phyloP scores from a whole-genome alignment of 2,797 vertebrate genomes.

The Otolemur crassicaudatus region DNA sequence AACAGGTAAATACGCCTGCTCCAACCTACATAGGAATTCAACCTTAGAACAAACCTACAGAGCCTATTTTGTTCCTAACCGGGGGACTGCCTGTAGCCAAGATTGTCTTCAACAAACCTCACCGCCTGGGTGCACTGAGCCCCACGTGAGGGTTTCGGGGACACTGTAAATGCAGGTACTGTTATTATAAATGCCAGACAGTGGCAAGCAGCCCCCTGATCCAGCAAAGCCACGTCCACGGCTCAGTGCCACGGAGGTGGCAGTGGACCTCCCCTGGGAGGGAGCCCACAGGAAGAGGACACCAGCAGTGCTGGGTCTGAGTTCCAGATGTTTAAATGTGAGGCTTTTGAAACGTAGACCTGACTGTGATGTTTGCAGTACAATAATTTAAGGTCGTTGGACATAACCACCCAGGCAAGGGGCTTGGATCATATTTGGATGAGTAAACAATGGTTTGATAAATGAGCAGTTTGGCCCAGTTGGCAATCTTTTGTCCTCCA shows the following conservation, averaged over 20 bases:
- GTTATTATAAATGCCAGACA: fast-evolving
- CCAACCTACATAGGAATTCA: no score
- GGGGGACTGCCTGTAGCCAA: not conserved
- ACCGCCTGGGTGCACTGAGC: fast-evolving
- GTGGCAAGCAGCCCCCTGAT: fast-evolving
- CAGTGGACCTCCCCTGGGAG: fast-evolving
- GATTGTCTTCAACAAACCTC: fast-evolving
- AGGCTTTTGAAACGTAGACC: fast-evolving
- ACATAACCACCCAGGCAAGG: not conserved
- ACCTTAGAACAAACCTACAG: no score
- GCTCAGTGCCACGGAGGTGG: fast-evolving
- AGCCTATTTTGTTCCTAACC: no score
- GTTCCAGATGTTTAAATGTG: no score
- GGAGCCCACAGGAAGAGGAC: fast-evolving
- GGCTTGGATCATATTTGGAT: no score
- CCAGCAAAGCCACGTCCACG: fast-evolving
- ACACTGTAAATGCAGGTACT: not conserved
- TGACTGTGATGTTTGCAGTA: fast-evolving
- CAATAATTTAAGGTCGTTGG: fast-evolving
- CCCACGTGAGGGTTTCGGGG: fast-evolving
- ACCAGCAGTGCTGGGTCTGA: fast-evolving
- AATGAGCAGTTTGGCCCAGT: fast-evolving
- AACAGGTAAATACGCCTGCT: no score
- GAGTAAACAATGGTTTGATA: not conserved
- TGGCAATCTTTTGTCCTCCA: not conserved